Evolutionary conservation across 1,140 invertebrate species (phyloP), one percentile per base, ranked within the genome.

Genomic region (Coptotermes formosanus): DNA sequence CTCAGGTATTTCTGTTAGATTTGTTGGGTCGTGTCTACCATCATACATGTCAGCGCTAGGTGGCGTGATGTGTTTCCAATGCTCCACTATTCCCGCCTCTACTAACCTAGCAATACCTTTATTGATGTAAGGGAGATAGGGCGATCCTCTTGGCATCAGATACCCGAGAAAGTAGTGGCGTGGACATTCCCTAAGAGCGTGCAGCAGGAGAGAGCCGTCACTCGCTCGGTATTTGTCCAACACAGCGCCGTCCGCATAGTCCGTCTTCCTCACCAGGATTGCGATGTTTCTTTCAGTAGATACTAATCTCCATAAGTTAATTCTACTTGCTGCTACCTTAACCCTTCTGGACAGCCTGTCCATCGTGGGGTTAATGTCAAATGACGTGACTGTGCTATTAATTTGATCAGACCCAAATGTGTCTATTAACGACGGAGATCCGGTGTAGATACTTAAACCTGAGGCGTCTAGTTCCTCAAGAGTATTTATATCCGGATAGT

Each of bases 171-270:
- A 89, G 87, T 90, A 91, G 19, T 86, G 89, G 43, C 90, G 81
- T 14, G 90, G 90, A 88, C 91, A 92, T n/a, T 92, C 90, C 7
- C 89, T 87, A 25, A 91, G 88, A 3, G 90, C 87, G 87, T 92
- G 91, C 45, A 92, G 48, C 21, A 88, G 75, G 9, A 87, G 89
- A 30, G 81, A 75, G 12, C 89, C 89, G 43, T 87, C 86, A 2
- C 86, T 84, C 8, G 88, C 85, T 0, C 89, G 52, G 32, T 88
- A 85, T 2, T 87, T 48, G 38, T 88, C 3, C 14, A 16, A 30
- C 32, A 45, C 21, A 19, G 25, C 38, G 23, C 32, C 19, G 23
- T 9, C 8, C 16, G 2, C 6, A 82, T n/a, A 43, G 21, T 44
- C n/a, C 6, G 9, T 85, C 11, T 59, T 25, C 23, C 45, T 43